phyloP scores from a whole-genome alignment of 2,113 vertebrate species.

The Mus spicilegus region DNA sequence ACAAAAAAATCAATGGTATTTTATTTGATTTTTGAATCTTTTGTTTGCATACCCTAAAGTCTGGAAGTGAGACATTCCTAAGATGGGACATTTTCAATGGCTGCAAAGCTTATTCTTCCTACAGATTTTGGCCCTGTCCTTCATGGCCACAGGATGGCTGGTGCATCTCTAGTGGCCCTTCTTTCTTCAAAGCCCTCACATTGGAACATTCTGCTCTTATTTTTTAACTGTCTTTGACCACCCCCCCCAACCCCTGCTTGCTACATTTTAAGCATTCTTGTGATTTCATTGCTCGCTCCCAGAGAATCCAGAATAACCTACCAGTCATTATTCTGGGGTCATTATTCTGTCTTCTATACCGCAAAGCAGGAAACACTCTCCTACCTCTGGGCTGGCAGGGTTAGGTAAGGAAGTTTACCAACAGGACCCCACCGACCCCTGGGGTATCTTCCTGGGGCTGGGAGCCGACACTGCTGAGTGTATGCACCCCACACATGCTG shows the following conservation, averaged over 20 bases:
- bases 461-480: too few species aligned
- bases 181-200: background rate
- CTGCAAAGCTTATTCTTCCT: background rate
- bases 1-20: too few species aligned
- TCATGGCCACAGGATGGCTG: background rate
- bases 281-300: background rate
- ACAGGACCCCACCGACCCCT: background rate
- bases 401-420: background rate
- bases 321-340: background rate
- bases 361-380: background rate
- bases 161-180: background rate
- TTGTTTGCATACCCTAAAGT: background rate
- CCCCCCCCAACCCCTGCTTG: background rate
- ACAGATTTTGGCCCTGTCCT: background rate
- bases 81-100: background rate
- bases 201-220: too few species aligned
- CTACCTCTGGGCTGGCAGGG: background rate
- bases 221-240: background rate
- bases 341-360: background rate
- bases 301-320: background rate
- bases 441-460: too few species aligned
- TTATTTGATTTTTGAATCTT: background rate
- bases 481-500: background rate
- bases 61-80: background rate
- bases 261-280: background rate